Evolutionary conservation across 1,140 invertebrate genomes (phyloP), one percentile per base, ranked within the genome.

Genomic region (Drosophila lowei): DNA sequence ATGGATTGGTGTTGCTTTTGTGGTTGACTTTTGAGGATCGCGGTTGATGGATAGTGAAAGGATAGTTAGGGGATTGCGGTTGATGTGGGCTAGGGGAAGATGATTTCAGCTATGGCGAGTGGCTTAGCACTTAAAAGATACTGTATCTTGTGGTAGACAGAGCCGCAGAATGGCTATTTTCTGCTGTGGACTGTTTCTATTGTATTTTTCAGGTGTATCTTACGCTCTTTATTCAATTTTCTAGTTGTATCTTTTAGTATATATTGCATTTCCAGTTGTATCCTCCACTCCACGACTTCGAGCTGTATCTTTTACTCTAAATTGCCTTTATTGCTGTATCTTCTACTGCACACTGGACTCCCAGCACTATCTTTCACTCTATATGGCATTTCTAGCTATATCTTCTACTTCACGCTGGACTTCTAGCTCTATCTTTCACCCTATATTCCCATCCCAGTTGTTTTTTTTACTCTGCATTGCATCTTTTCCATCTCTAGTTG

Each of bases 1-100:
- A 86, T 81, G 61, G 73, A 81, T 86, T 68, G 77, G 72, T 75
- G 62, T 55, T 72, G 79, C 56, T 25, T 62, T 50, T 77, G 77
- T 58, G 73, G 77, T 72, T 75, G 73, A 74, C 62, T 57, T 57
- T 59, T 58, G 62, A 65, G 46, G 48, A 65, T 74, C 61, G 74
- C 58, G 71, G 44, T 13, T 64, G 59, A 65, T 73, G 56, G 62
- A 74, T 58, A 64, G 43, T 74, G 59, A 62, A 63, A 73, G 59
- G 71, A 63, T 72, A 72, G 71, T 73, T 74, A 58, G 55, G 72
- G 55, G 72, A 54, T 74, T 38, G 49, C 44, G 43, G 43, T 47
- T 18, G 9, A 58, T 30, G n/a, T 28, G 30, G 15, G 43, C 9
- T 43, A 11, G 28, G 56, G 55, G 5, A 48, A 5, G 25, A 25